Base-by-base conservation (phyloP, 1,140 invertebrate genomes). In the Linepithema humile region DNA sequence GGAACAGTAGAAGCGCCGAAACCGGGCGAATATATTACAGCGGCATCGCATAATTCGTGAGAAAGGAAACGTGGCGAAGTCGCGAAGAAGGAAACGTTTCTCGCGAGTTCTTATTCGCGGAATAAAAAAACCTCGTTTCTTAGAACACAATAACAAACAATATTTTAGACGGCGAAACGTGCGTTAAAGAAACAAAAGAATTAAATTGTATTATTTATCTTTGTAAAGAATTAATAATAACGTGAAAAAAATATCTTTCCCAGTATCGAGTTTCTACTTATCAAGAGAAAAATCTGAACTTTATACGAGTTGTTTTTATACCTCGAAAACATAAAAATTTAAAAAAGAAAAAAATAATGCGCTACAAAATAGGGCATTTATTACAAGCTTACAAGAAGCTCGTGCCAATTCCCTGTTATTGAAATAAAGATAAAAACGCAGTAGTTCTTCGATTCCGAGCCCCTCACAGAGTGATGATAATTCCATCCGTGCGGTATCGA, bases 371-470 rank as follows among this genome's bases (percentile, higher is more conserved):
- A 15, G 23, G n/a, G 62, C 35, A 29, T n/a, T 29, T 26, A 67
- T 85, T 85, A 75, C 48, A 64, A 85, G 69, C 83, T 45, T 72
- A 23, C 57, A 26, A 57, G 29, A 82, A 75, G 55, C 67, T 82
- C 86, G 82, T 85, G 83, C 75, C 77, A 88, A 88, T 85, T 69
- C 40, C 35, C 50, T 26, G 35, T 26, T n/a, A 23, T 7, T 7
- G 48, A 29, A 64, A 75, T 82, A 29, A n/a, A 85, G 50, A 82
- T 77, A 67, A 88, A 75, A 40, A 29, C n/a, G 40, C 35, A 38
- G 53, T 3, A 55, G 23, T 32, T 82, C 35, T 29, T n/a, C 62
- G 26, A 70, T 32, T 29, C 7, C 23, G 55, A 40, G 59, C 15
- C 48, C 35, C n/a, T 59, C 69, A 26, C 26, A 55, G 40, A 60